Evolutionary conservation across 2,888 invertebrate species (phyloP).

Genomic region (Callinectes sapidus): DNA sequence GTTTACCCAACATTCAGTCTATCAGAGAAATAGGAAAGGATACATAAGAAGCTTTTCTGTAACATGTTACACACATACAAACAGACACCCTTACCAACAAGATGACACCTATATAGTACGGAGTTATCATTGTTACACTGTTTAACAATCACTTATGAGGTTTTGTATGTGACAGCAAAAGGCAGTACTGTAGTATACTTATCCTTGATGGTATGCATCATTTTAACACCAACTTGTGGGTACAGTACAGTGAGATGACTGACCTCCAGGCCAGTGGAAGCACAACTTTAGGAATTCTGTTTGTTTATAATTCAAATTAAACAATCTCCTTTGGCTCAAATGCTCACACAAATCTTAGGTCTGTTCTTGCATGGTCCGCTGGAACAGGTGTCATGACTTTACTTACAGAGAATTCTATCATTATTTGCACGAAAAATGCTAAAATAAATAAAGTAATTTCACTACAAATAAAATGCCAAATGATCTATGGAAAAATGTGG

Average conservation of each 20-base stretch:
- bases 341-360: background rate
- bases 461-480: background rate
- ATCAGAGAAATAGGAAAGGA: slow-evolving; percentile 13
- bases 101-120: slow-evolving; percentile 19
- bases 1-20: slow-evolving; percentile 18
- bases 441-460: background rate
- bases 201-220: background rate
- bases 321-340: background rate
- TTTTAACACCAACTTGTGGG: slow-evolving; percentile 12
- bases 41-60: slow-evolving; percentile 19
- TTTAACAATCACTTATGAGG: slow-evolving; percentile 27
- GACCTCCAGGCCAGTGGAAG: slow-evolving; percentile 23
- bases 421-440: background rate
- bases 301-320: background rate
- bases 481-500: background rate
- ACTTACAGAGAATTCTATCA: background rate
- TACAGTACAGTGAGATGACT: slow-evolving; percentile 3
- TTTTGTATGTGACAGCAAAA: slow-evolving; percentile 37
- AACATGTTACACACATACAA: slow-evolving; percentile 29
- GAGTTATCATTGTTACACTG: slow-evolving; percentile 18
- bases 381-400: slow-evolving; percentile 13
- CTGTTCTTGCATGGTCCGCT: background rate
- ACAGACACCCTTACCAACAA: slow-evolving; percentile 33
- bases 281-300: slow-evolving; percentile 31
- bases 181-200: slow-evolving; percentile 33